A percentile compares a stretch with the other conserved stretches of the same genome.
These are phyloP conservation scores for Salvator merianae DNA, from an alignment of 2,113 vertebrate genomes.

Conservation along the genomic window DNA sequence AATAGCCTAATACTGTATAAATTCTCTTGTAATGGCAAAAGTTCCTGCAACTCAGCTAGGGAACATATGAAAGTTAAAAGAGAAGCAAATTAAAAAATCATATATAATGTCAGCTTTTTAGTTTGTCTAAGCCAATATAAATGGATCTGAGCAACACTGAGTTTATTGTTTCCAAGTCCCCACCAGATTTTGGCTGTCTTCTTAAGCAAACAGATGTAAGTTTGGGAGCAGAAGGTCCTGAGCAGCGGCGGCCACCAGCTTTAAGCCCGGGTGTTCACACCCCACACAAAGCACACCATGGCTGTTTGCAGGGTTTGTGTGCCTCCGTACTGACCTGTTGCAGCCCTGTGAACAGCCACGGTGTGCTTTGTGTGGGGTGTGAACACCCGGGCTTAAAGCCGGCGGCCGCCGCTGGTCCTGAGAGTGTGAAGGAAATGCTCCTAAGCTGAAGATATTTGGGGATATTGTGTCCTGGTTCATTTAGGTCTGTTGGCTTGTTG, in stretches of 20 bases:
- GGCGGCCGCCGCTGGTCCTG: too few species aligned
- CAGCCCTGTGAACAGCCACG: too few species aligned
- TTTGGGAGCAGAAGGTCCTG: constrained; percentile 18
- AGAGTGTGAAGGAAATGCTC: neutral
- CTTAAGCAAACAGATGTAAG: constrained; percentile 4
- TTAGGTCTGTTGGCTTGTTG: neutral
- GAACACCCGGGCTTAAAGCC: too few species aligned
- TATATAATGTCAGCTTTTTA: neutral
- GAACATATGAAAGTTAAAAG: neutral
- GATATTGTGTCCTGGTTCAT: neutral
- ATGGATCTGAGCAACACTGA: neutral
- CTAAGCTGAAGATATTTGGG: neutral
- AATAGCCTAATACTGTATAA: too few species aligned
- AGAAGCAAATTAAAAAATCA: neutral
- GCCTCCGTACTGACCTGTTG: too few species aligned
- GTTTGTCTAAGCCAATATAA: neutral
- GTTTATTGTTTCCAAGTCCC: neutral
- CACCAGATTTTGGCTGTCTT: neutral
- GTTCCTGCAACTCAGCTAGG: neutral
- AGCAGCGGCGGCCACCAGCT: too few species aligned
- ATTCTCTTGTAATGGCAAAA: too few species aligned
- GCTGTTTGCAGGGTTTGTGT: too few species aligned
- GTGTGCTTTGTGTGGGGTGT: too few species aligned
- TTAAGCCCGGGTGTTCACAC: too few species aligned
- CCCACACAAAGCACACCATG: too few species aligned